These are phyloP conservation scores for Sinhomidia bicolor DNA, from an alignment of 2,888 invertebrate genomes.

Conservation along the genomic window DNA sequence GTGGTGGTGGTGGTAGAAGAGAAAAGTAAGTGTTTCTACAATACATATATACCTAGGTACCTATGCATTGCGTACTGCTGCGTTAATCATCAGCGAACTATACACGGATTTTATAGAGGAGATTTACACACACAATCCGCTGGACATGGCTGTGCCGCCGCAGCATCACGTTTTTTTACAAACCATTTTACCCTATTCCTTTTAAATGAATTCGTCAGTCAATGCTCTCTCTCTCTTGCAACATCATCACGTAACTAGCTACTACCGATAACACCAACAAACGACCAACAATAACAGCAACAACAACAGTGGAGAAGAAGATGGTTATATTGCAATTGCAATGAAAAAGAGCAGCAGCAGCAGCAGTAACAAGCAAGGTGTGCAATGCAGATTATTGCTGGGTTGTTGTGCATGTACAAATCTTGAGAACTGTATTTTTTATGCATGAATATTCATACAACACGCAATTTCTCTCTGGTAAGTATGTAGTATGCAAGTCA, in stretches of 20 bases:
- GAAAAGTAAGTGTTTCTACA: too few species aligned
- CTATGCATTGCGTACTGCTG: not conserved
- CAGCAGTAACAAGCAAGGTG: too few species aligned
- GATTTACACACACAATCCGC: slow-evolving; percentile 17
- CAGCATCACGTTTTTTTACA: slow-evolving; percentile 41
- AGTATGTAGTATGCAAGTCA: not conserved
- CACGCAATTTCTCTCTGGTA: too few species aligned
- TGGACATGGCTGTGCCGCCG: slow-evolving; percentile 26
- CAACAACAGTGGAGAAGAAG: not conserved
- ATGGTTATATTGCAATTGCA: too few species aligned
- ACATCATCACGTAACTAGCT: not conserved
- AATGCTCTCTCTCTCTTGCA: slow-evolving; percentile 53
- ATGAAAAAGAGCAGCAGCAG: not conserved
- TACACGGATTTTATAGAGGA: not conserved
- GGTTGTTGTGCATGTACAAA: not conserved
- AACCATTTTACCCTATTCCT: slow-evolving; percentile 37
- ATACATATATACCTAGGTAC: not conserved
- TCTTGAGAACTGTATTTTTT: slow-evolving; percentile 16
- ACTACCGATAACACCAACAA: too few species aligned
- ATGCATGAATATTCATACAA: slow-evolving; percentile 27
- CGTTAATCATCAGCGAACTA: slow-evolving; percentile 2
- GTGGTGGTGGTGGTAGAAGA: not conserved
- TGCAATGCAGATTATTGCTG: not conserved
- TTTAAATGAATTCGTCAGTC: slow-evolving; percentile 33
- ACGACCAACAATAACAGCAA: not conserved